Percentiles rank a stretch among this genome's conserved stretches.
These are phyloP conservation scores for Machaerirhynchus nigripectus DNA, from an alignment of 2,113 vertebrate species.

Conservation along the genomic window DNA sequence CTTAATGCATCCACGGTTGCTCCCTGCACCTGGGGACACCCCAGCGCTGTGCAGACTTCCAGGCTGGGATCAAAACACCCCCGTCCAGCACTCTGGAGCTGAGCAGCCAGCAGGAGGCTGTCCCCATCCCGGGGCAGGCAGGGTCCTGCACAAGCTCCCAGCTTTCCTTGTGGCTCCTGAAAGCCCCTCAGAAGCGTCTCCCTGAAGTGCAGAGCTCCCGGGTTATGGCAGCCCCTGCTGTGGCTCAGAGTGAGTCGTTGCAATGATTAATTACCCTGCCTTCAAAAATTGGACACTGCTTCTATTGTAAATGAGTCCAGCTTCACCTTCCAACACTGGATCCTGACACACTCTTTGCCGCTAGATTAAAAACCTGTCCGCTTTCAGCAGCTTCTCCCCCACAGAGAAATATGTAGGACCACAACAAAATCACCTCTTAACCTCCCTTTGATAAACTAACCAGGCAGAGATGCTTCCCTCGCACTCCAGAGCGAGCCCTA, in stretches of 20 bases:
- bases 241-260: neutral
- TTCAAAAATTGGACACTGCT: neutral
- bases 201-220: neutral
- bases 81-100: neutral
- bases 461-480: neutral
- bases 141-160: neutral
- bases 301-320: slow-evolving; percentile 14
- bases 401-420: neutral
- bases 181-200: neutral
- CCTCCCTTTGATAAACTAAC: neutral
- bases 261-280: slow-evolving; percentile 35
- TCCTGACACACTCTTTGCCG: neutral
- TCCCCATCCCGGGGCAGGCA: neutral
- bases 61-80: neutral
- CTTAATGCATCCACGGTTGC: neutral
- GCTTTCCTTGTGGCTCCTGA: neutral
- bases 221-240: neutral
- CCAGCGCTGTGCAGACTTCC: neutral
- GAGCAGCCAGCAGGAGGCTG: neutral
- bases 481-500: fast-evolving
- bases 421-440: slow-evolving; percentile 13
- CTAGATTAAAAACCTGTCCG: slow-evolving; percentile 31
- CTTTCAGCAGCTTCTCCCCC: neutral
- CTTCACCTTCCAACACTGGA: slow-evolving; percentile 1
- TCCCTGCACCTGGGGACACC: neutral